Evolutionary conservation across 2,797 vertebrate genomes (phyloP).

Genomic region (Danio jaintianensis): DNA sequence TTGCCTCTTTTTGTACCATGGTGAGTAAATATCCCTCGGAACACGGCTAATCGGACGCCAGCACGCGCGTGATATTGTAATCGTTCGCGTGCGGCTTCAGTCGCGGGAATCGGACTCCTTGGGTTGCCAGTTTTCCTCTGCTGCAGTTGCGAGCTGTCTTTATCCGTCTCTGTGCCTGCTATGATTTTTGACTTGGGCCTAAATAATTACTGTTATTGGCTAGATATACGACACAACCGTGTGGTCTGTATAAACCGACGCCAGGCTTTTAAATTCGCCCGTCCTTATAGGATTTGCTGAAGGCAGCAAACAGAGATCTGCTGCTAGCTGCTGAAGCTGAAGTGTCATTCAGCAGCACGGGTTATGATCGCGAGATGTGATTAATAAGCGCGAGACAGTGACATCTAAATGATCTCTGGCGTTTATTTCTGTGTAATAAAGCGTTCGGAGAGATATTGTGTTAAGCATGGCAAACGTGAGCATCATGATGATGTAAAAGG

Average conservation of each 20-base stretch:
- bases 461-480: background rate
- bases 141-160: constrained; percentile 69
- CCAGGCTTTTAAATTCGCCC: background rate
- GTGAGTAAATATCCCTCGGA: constrained; percentile 75
- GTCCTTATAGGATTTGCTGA: constrained; percentile 42
- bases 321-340: constrained; percentile 53
- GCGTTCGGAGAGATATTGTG: background rate
- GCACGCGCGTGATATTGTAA: background rate
- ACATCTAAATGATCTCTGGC: constrained; percentile 2
- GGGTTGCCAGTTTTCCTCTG: constrained; percentile 55
- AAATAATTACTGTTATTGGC: constrained; percentile 28
- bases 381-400: constrained; percentile 28
- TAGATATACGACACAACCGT: background rate
- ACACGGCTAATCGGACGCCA: background rate
- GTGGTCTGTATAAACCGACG: background rate
- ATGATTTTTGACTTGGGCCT: constrained; percentile 29
- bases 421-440: background rate
- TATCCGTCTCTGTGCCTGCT: constrained; percentile 52
- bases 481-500: background rate
- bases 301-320: constrained; percentile 46
- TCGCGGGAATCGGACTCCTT: constrained; percentile 51
- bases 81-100: background rate
- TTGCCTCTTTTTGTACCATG: constrained; percentile 99
- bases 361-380: constrained; percentile 42
- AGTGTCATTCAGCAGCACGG: constrained; percentile 46